A percentile compares a stretch with the other conserved stretches of the same genome.
Evolutionary conservation across 1,140 invertebrate genomes (phyloP).

Genomic region (Monomorium pharaonis): DNA sequence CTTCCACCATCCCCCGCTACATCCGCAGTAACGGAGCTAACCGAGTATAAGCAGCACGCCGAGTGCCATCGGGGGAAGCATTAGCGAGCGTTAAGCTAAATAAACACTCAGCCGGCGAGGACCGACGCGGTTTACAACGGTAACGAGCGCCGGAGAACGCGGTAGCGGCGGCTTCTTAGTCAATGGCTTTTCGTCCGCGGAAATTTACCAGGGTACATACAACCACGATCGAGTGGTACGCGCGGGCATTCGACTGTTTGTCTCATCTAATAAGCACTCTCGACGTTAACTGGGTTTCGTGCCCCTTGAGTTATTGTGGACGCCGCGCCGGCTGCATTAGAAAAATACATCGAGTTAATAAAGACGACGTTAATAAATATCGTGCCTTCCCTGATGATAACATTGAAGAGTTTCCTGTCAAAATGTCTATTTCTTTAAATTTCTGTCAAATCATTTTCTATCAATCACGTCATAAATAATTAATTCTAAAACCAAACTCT

Average conservation of each 20-base stretch:
- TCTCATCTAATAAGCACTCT: constrained; percentile 18
- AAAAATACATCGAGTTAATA: constrained; percentile 16
- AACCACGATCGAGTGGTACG: constrained; percentile 29
- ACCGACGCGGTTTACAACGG: constrained; percentile 70
- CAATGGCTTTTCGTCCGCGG: constrained; percentile 27
- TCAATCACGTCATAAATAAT: too few relatives aligned
- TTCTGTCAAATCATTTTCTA: too few relatives aligned
- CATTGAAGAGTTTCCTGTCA: not conserved
- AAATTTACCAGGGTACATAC: constrained; percentile 33
- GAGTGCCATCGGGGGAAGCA: constrained; percentile 69
- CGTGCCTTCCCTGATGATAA: not conserved
- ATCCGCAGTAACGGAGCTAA: constrained; percentile 24
- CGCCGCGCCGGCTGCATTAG: not conserved
- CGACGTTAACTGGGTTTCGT: not conserved
- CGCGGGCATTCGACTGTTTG: not conserved
- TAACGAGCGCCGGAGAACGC: constrained; percentile 65
- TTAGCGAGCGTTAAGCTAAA: constrained; percentile 78
- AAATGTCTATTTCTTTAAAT: too few relatives aligned
- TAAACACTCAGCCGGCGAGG: constrained; percentile 70
- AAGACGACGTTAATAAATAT: not conserved
- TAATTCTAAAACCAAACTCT: too few relatives aligned
- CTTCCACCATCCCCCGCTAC: not conserved
- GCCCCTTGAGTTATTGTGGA: not conserved
- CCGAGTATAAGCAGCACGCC: constrained; percentile 73
- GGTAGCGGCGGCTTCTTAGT: constrained; percentile 52